These are phyloP conservation scores for Threskiornis aethiopicus DNA, from an alignment of 2,797 vertebrate species.

Conservation along the genomic window DNA sequence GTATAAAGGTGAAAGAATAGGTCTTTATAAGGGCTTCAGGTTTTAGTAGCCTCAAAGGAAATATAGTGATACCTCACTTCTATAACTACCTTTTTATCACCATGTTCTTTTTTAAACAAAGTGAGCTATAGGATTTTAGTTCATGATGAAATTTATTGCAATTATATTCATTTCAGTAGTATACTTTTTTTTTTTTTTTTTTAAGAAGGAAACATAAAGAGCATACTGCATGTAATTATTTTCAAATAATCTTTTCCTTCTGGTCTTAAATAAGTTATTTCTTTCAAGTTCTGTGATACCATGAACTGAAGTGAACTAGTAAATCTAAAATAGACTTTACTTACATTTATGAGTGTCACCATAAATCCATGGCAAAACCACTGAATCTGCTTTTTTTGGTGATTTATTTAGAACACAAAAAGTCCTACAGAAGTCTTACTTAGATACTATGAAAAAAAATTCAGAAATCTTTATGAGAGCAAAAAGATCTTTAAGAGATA, in stretches of 20 bases:
- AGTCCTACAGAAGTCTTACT: neutral
- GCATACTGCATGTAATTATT: neutral
- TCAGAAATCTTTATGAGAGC: neutral
- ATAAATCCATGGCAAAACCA: neutral
- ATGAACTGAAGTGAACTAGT: neutral
- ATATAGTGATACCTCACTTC: neutral
- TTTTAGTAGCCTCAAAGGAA: neutral
- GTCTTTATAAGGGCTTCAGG: neutral
- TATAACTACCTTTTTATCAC: neutral
- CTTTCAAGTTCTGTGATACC: neutral
- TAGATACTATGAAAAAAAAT: neutral
- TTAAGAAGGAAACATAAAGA: neutral
- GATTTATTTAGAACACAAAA: neutral
- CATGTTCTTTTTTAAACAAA: neutral
- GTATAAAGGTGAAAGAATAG: neutral
- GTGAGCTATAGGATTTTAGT: neutral
- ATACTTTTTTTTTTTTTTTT: neutral
- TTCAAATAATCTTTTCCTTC: neutral
- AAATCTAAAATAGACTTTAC: neutral
- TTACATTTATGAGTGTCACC: neutral
- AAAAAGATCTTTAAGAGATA: neutral
- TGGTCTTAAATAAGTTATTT: neutral
- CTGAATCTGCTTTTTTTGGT: neutral
- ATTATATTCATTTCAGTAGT: neutral
- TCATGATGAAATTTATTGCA: neutral